Conservation (phyloP, 2,888 invertebrate species). For the Rotaria sp. region DNA sequence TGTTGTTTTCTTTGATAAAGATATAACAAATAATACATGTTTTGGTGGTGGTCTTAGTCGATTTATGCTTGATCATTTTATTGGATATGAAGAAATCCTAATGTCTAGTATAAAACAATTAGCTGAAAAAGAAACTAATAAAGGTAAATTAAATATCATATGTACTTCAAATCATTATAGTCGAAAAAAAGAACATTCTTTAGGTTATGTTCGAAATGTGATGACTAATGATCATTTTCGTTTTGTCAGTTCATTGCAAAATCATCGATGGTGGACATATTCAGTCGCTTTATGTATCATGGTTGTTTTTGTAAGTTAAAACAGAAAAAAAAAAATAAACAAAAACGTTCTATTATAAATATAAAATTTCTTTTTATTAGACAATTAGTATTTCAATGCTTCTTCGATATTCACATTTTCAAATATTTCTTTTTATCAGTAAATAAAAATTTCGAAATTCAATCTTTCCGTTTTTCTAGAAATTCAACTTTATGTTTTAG, state of each 20-base stretch:
- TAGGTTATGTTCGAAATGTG: conserved; percentile 68
- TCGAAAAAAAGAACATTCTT: neutral
- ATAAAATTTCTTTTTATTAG: conserved; percentile 61
- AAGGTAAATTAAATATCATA: conserved; percentile 61
- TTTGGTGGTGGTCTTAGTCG: conserved; percentile 86
- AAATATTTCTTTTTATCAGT: conserved; percentile 98
- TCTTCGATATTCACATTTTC: conserved; percentile 94
- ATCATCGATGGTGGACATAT: conserved; percentile 72
- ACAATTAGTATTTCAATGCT: conserved; percentile 96
- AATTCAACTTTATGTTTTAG: conserved; percentile 58
- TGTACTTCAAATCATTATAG: neutral
- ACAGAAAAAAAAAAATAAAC: neutral
- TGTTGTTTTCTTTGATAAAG: conserved; percentile 56
- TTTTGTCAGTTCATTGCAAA: conserved; percentile 93
- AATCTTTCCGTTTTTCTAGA: conserved; percentile 53
- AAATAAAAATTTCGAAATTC: conserved; percentile 57
- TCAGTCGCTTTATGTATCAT: conserved; percentile 90
- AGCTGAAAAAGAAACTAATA: conserved; percentile 90
- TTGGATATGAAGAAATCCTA: conserved; percentile 91
- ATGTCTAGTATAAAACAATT: conserved; percentile 91
- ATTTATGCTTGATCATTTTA: conserved; percentile 78
- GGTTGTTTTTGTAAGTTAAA: conserved; percentile 86
- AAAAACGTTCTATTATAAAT: neutral
- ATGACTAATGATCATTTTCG: conserved; percentile 95
- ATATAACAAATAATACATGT: conserved; percentile 78